A percentile compares a stretch with the other conserved stretches of the same genome.
phyloP scores from a whole-genome alignment of 1,140 invertebrate genomes.

The Chrysoperla carnea region DNA sequence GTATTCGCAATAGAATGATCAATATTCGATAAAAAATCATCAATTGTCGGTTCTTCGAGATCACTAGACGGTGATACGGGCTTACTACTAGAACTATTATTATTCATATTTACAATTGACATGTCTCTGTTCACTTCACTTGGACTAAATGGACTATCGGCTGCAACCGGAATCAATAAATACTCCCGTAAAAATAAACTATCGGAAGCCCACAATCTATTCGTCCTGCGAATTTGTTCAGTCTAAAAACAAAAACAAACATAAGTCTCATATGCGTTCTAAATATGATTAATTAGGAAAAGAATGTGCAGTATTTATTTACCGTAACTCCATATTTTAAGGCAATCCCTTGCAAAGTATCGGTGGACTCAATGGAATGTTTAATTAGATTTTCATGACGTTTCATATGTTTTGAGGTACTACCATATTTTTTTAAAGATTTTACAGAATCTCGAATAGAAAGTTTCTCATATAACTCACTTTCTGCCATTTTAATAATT shows the following conservation, averaged over 20 bases:
- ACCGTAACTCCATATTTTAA: constrained; percentile 85
- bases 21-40: constrained; percentile 72
- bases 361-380: constrained; percentile 57
- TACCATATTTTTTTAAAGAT: constrained; percentile 77
- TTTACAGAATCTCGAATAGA: constrained; percentile 67
- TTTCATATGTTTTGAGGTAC: constrained; percentile 49
- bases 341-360: constrained; percentile 85
- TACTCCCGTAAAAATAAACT: constrained; percentile 72
- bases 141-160: constrained; percentile 29
- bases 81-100: neutral
- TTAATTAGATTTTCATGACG: constrained; percentile 55
- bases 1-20: constrained; percentile 72
- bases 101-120: neutral
- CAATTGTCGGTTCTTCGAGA: constrained; percentile 48
- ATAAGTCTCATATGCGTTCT: neutral
- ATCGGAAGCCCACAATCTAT: constrained; percentile 74
- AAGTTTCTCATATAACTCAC: constrained; percentile 64
- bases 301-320: constrained; percentile 12
- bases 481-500: constrained; percentile 29
- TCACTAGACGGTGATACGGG: constrained; percentile 7
- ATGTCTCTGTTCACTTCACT: neutral
- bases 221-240: constrained; percentile 74
- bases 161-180: constrained; percentile 59
- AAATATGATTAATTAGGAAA: neutral
- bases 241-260: constrained; percentile 41